phyloP scores from a whole-genome alignment of 1,140 invertebrate genomes.

The Drosophila varians region DNA sequence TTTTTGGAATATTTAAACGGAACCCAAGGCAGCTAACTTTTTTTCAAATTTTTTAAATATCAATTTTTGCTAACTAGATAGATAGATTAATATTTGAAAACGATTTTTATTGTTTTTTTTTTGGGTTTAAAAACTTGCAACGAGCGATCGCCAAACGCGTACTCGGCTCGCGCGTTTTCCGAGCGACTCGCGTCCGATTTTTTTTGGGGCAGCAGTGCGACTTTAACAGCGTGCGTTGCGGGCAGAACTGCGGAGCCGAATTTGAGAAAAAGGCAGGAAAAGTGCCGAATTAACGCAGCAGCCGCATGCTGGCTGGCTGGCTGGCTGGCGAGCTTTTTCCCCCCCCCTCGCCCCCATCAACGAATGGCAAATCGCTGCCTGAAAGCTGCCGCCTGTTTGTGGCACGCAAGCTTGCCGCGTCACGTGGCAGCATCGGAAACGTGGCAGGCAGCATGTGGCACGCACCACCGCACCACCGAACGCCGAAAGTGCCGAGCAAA shows the following conservation, averaged over 20 bases:
- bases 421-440: constrained; percentile 41
- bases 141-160: constrained; percentile 28
- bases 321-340: constrained; percentile 58
- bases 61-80: neutral
- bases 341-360: constrained; percentile 17
- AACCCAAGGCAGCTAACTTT: neutral
- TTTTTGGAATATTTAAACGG: neutral
- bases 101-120: too few relatives aligned
- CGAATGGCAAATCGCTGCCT: too few relatives aligned
- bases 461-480: too few relatives aligned
- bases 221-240: constrained; percentile 71
- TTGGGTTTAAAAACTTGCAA: constrained; percentile 16
- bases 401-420: constrained; percentile 62
- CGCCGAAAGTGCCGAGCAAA: constrained; percentile 62
- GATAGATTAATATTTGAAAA: too few relatives aligned
- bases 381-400: constrained; percentile 49
- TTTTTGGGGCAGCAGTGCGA: constrained; percentile 48
- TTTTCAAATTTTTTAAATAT: neutral
- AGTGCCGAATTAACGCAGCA: constrained; percentile 53
- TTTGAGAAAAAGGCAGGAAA: constrained; percentile 29
- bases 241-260: constrained; percentile 59
- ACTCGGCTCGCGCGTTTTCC: constrained; percentile 40
- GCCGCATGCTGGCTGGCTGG: constrained; percentile 27
- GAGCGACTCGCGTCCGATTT: constrained; percentile 27
- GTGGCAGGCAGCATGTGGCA: neutral